Evolutionary conservation across 2,888 invertebrate species (phyloP), one percentile per base, ranked within the genome.

Genomic region (Antitype chi): DNA sequence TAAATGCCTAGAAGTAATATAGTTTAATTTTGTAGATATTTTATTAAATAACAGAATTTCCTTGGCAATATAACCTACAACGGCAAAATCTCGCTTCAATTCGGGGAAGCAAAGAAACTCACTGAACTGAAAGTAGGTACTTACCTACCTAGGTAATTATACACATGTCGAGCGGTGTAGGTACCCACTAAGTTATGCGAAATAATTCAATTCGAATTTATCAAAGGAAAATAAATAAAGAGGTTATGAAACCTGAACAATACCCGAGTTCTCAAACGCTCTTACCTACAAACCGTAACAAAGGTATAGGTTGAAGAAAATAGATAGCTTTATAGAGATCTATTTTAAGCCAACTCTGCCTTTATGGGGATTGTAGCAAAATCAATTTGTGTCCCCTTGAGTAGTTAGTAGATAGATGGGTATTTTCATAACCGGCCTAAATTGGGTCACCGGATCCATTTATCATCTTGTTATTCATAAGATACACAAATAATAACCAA

Each of bases 361-460:
- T 53, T 64, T 60, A 25, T 60, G 57, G 25, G 70, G 28, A 23
- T 76, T 82, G 7, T 49, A 25, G 43, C 47, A 76, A 64, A 76
- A 82, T 76, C 68, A 69, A 69, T 68, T 82, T 71, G 28, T 15
- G 57, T 67, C 60, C 55, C 38, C 7, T 75, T 52, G 81, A 9
- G 20, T 43, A 25, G 23, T 7, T 17, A 47, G 23, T 15, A n/a
- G n/a, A 32, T 68, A 7, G 43, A 25, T 63, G 7, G 25, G 52
- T 63, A 57, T 77, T 82, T 78, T 71, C 59, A 78, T 77, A 69
- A 64, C 59, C 49, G 17, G 28, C 8, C 32, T 20, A 72, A 78
- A 78, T 66, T 81, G 77, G 43, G 43, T 13, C 43, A 47, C 13
- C 43, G 43, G 3, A 47, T 47, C 43, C 43, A 47, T 47, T 47